Evolutionary conservation across 2,113 vertebrate genomes (phyloP), one percentile per base, ranked within the genome.

Genomic region (Aplodontia rufa): DNA sequence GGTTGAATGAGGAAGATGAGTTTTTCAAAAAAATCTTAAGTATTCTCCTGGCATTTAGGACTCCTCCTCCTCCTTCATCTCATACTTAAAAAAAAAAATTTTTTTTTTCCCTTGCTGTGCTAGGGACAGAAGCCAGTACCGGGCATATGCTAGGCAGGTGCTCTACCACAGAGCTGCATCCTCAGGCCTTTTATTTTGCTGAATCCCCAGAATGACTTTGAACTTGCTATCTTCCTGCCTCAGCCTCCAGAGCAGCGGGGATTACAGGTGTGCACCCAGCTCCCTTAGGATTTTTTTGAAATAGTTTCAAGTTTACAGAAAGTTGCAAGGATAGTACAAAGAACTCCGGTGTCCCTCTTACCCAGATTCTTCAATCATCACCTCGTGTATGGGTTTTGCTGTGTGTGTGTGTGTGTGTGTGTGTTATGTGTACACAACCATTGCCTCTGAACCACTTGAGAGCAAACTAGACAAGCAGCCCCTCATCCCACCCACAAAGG

Each of bases 31-130:
- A 55, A 71, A 9, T 49, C 19, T 12, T 42, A 6, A 19, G 35
- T 91, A 12, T 35, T 62, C 26, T 83, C 19, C 17, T 6, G 1
- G 4, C 37, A 74, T 35, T 76, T 16, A 91, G 42, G 60, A 40
- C 9, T 35, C 83, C 47, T 95, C 62, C 47, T 95, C 62, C 35
- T 45, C 78, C 62, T 95, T 64, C 37, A 45, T 90, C 37, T 66
- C 49, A 28, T 30, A 47, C 16, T 55, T 87, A 30, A 22, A 28
- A 30, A 53, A 12, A 49, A 83, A 30, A 35, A 49, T 26, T 14
- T 13, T 13, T 32, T 32, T 5, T n/a, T n/a, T 68, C 17, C 8
- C 1, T n/a, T n/a, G 3, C 35, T 17, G 16, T 68, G 19, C 35
- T 68, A 17, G 16, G 64, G 35, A 68, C 19, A 7, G 35, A 68